Conservation (phyloP, 2,113 vertebrate genomes). For the Myanophis thanlyinensis region DNA sequence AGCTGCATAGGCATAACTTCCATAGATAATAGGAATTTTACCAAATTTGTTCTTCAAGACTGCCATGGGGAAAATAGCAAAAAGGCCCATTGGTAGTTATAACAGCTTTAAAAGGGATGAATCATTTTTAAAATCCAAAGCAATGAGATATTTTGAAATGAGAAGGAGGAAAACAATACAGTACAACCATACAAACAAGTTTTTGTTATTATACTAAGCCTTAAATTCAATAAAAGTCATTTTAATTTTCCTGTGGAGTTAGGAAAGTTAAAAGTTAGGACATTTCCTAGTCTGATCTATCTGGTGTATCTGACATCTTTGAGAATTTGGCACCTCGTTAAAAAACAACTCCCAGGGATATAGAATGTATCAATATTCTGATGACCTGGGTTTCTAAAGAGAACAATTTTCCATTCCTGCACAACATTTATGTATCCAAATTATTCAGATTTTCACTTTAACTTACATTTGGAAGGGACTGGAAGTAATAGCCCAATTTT, state of each 20-base stretch:
- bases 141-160: not conserved
- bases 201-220: not conserved
- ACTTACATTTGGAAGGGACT: slow-evolving; percentile 66
- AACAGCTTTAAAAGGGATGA: not conserved
- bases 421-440: not conserved
- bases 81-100: not conserved
- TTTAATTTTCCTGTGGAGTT: not conserved
- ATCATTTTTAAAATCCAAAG: not conserved
- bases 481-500: slow-evolving; percentile 57
- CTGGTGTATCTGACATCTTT: not conserved
- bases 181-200: not conserved
- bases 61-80: not conserved
- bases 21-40: not conserved
- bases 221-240: not conserved
- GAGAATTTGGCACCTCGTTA: not conserved
- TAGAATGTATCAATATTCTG: not conserved
- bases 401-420: not conserved
- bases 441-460: slow-evolving; percentile 1
- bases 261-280: not conserved
- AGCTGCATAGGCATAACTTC: not conserved
- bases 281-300: not conserved
- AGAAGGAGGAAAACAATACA: not conserved
- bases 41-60: not conserved
- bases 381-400: not conserved
- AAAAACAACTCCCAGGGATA: not conserved